Conservation (phyloP, 2,888 invertebrate species). For the Eupeodes latifasciatus region DNA sequence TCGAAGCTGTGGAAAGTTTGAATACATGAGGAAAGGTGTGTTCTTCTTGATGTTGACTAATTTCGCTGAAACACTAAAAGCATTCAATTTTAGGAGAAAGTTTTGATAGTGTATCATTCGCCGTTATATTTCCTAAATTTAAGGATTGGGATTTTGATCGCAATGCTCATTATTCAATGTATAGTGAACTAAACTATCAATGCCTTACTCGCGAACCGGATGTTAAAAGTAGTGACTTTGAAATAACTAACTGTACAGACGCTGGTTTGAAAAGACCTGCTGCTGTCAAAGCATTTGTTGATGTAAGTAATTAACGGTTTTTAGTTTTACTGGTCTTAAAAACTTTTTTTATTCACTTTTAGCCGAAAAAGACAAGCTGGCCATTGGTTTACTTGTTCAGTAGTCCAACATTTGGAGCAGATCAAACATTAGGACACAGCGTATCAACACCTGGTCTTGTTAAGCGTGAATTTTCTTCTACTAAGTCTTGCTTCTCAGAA, state of each 20-base stretch:
- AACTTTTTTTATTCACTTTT: neutral
- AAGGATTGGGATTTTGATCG: neutral
- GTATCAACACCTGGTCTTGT: neutral
- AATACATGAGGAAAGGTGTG: neutral
- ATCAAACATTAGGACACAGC: neutral
- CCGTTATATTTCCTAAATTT: neutral
- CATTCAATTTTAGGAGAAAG: neutral
- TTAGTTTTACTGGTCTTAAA: rapidly evolving
- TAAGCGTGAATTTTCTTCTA: neutral
- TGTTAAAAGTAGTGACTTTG: neutral
- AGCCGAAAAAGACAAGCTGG: neutral
- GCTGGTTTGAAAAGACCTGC: neutral
- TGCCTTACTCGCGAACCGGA: neutral
- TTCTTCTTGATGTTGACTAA: neutral
- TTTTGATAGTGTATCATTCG: neutral
- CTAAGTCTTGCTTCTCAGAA: neutral
- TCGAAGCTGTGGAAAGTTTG: neutral
- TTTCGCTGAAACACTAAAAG: neutral
- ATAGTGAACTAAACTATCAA: neutral
- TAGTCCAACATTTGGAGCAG: neutral
- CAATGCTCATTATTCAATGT: neutral
- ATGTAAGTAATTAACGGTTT: neutral
- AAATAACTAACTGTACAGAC: neutral
- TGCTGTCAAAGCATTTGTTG: neutral
- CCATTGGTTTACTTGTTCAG: neutral